A percentile compares a stretch with the other conserved stretches of the same genome.
Evolutionary conservation across 2,888 invertebrate genomes (phyloP).

Genomic region (Flabesymbios commensalis): DNA sequence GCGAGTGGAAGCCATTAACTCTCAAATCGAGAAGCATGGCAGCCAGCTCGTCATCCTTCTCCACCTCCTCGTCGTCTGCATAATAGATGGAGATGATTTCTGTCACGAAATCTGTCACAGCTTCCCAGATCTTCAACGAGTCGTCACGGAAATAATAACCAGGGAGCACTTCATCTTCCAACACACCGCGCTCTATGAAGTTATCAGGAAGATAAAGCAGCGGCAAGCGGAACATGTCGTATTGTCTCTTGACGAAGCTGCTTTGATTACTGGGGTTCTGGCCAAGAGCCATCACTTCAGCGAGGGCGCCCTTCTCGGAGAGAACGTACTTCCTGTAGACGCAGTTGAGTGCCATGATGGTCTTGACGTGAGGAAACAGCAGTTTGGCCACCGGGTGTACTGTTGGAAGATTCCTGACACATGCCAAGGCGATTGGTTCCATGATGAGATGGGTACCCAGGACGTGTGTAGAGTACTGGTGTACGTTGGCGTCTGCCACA

Average conservation of each 20-base stretch:
- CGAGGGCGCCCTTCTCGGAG: slow-evolving; percentile 12
- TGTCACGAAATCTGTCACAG: slow-evolving; percentile 15
- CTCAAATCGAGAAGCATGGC: slow-evolving; percentile 18
- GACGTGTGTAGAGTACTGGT: slow-evolving; percentile 5
- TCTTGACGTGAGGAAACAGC: slow-evolving; percentile 14
- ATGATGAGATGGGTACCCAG: slow-evolving; percentile 13
- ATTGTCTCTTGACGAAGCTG: not conserved
- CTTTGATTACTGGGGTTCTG: not conserved
- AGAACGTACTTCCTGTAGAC: slow-evolving; percentile 21
- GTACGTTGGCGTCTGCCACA: slow-evolving; percentile 11
- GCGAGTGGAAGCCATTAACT: slow-evolving; percentile 17
- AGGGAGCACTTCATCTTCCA: slow-evolving; percentile 5
- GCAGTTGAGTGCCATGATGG: slow-evolving; percentile 14
- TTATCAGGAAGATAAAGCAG: slow-evolving; percentile 12
- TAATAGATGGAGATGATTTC: slow-evolving; percentile 23
- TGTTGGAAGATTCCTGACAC: slow-evolving; percentile 14
- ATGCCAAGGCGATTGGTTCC: slow-evolving; percentile 23
- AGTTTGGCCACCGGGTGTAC: slow-evolving; percentile 24
- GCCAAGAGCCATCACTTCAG: slow-evolving; percentile 16
- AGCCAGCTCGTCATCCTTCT: slow-evolving; percentile 20
- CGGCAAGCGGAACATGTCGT: not conserved
- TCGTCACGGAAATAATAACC: slow-evolving; percentile 24
- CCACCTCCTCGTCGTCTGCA: slow-evolving; percentile 20
- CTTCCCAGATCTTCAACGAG: slow-evolving; percentile 17
- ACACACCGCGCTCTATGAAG: slow-evolving; percentile 4